These are phyloP conservation scores for Xestia rhomboidea DNA, from an alignment of 2,888 invertebrate genomes.

Conservation along the genomic window DNA sequence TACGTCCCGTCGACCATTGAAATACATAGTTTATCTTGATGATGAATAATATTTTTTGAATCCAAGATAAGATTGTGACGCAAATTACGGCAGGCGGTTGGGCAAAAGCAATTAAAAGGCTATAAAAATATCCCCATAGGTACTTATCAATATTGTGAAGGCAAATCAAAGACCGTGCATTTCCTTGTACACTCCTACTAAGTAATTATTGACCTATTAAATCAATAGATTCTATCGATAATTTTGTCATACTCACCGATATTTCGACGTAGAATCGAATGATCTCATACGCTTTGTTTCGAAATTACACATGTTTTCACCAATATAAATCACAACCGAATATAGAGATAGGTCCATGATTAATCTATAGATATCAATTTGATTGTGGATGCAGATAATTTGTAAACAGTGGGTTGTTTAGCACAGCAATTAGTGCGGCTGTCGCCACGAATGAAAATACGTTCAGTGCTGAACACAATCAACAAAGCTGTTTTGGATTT, in stretches of 20 bases:
- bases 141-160: background rate
- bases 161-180: background rate
- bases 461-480: slow-evolving; percentile 76
- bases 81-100: slow-evolving; percentile 45
- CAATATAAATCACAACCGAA: slow-evolving; percentile 52
- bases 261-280: slow-evolving; percentile 9
- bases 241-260: too few species aligned
- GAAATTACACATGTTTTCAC: slow-evolving; percentile 36
- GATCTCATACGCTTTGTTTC: slow-evolving; percentile 44
- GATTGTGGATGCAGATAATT: slow-evolving; percentile 85
- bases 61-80: slow-evolving; percentile 61
- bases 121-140: background rate
- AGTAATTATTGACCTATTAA: background rate
- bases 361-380: slow-evolving; percentile 79
- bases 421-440: slow-evolving; percentile 76
- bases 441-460: slow-evolving; percentile 80
- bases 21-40: slow-evolving; percentile 39
- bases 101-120: slow-evolving; percentile 13
- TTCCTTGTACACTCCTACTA: background rate
- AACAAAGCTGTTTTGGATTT: slow-evolving; percentile 85
- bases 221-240: slow-evolving; percentile 2
- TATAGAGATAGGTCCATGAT: slow-evolving; percentile 44
- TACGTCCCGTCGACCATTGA: background rate
- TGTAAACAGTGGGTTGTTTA: slow-evolving; percentile 85
- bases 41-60: slow-evolving; percentile 49